These are phyloP conservation scores for Diglossa cyanea DNA, from an alignment of 2,797 vertebrate species.

Conservation along the genomic window DNA sequence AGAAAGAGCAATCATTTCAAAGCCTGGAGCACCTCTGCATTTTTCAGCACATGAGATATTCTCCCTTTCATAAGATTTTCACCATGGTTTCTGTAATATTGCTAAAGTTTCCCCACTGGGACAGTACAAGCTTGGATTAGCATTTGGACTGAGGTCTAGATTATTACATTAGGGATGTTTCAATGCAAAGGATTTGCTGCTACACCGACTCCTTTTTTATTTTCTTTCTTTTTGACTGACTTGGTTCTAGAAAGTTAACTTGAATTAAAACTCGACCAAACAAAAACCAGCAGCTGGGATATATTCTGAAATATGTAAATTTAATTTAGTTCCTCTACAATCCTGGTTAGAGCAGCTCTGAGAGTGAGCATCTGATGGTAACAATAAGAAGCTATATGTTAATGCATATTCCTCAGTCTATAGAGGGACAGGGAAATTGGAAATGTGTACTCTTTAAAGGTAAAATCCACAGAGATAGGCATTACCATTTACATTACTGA, in stretches of 20 bases:
- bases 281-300: neutral
- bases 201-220: neutral
- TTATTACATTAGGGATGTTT: neutral
- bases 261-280: neutral
- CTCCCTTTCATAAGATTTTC: neutral
- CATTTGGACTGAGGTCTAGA: neutral
- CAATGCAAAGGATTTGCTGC: neutral
- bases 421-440: neutral
- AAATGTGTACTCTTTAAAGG: conserved; percentile 6
- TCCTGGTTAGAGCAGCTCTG: neutral
- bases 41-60: neutral
- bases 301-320: neutral
- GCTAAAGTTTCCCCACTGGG: neutral
- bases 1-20: neutral
- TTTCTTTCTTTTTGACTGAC: neutral
- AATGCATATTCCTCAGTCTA: neutral
- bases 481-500: conserved; percentile 3
- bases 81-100: neutral
- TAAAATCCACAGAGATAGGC: neutral
- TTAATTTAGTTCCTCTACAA: neutral
- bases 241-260: neutral
- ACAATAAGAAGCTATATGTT: neutral
- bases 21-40: neutral
- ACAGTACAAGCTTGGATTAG: neutral
- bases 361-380: neutral